Conservation (phyloP, 2,888 invertebrate genomes). For the Machimus atricapillus region DNA sequence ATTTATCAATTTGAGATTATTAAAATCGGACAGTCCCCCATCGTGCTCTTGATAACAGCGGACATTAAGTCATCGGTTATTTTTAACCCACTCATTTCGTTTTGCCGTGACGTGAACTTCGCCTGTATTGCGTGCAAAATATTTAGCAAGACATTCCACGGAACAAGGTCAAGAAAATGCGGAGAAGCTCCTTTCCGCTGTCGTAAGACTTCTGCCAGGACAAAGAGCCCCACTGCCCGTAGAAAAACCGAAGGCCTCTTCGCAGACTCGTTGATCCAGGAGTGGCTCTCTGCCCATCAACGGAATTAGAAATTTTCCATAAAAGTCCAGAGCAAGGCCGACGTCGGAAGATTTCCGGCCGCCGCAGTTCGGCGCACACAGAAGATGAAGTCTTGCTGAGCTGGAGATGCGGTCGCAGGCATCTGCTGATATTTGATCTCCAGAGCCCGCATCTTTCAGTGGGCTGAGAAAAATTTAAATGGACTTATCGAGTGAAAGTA, state of each 20-base stretch:
- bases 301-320: neutral
- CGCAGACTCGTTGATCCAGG: neutral
- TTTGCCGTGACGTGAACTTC: neutral
- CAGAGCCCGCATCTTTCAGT: neutral
- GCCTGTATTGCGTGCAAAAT: neutral
- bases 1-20: neutral
- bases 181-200: neutral
- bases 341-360: neutral
- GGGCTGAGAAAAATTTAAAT: neutral
- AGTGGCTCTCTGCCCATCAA: neutral
- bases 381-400: neutral
- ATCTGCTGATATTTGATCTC: neutral
- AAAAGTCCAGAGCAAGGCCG: neutral
- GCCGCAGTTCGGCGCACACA: neutral
- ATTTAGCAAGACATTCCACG: neutral
- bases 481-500: neutral
- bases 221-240: neutral
- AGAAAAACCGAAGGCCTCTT: neutral
- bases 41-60: neutral
- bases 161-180: neutral
- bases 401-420: neutral
- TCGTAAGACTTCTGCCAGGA: neutral
- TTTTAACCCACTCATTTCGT: neutral
- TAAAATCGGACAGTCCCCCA: neutral
- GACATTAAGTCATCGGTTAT: constrained; percentile 26